Evolutionary conservation across 2,888 invertebrate species (phyloP).

Genomic region (Macaria liturata): DNA sequence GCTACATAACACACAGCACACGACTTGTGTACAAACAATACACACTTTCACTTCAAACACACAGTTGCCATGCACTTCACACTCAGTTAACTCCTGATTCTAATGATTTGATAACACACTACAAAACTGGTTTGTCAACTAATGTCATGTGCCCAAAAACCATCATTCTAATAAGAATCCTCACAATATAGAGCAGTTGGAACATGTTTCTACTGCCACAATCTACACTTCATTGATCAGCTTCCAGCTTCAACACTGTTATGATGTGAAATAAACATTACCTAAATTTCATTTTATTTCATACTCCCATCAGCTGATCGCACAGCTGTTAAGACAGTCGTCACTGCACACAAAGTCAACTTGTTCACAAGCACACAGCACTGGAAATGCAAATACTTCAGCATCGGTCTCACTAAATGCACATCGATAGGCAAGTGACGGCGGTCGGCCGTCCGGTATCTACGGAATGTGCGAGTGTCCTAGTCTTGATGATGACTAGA

Average conservation of each 20-base stretch:
- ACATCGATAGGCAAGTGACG: constrained; percentile 54
- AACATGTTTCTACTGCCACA: constrained; percentile 47
- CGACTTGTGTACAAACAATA: constrained; percentile 37
- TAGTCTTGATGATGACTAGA: constrained; percentile 49
- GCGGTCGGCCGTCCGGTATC: constrained; percentile 52
- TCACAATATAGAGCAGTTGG: constrained; percentile 20
- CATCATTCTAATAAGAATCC: constrained; percentile 28
- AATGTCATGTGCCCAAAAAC: constrained; percentile 27
- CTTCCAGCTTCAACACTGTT: constrained; percentile 8
- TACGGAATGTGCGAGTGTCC: constrained; percentile 79
- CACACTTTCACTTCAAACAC: constrained; percentile 44
- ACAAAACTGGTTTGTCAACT: constrained; percentile 22
- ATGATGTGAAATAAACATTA: constrained; percentile 43
- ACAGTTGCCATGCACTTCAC: constrained; percentile 15
- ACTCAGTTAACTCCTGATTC: constrained; percentile 7
- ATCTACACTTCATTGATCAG: constrained; percentile 28
- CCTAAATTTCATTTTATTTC: constrained; percentile 82
- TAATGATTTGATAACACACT: constrained; percentile 15
- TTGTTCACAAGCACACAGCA: constrained; percentile 57
- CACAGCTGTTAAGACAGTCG: constrained; percentile 60
- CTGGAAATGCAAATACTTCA: constrained; percentile 60
- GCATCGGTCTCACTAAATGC: constrained; percentile 70
- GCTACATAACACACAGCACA: constrained; percentile 5
- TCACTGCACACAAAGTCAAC: constrained; percentile 39
- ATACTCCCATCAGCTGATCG: constrained; percentile 64